Percentiles rank a stretch among this genome's conserved stretches.
Evolutionary conservation across 92 coral and sea anemone genomes (phyloP).

Genomic region (Metridium senile): DNA sequence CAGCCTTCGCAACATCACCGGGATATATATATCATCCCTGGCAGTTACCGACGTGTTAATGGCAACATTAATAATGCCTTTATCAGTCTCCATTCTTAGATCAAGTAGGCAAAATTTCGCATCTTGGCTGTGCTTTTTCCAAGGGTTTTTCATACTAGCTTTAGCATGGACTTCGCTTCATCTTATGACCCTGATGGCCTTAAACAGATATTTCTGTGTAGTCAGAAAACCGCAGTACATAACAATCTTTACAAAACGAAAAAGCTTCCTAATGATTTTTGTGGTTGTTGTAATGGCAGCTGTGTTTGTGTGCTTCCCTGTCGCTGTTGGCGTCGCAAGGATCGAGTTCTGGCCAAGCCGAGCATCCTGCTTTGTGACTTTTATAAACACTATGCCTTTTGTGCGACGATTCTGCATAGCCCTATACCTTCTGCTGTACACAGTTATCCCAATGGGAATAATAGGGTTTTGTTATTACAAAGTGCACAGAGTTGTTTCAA

Average conservation of each 20-base stretch:
- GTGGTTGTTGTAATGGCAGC: conserved; percentile 35
- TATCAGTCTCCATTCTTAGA: conserved; percentile 13
- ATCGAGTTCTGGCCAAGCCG: conserved; percentile 50
- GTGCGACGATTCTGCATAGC: conserved; percentile 37
- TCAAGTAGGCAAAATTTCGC: conserved; percentile 25
- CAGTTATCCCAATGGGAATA: conserved; percentile 33
- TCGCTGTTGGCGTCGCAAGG: conserved; percentile 36
- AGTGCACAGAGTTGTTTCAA: conserved; percentile 41
- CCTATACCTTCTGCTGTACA: conserved; percentile 39
- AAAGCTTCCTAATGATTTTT: conserved; percentile 27
- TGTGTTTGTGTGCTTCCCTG: conserved; percentile 34
- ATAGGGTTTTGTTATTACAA: conserved; percentile 45
- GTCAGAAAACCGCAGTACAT: conserved; percentile 33
- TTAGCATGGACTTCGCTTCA: conserved; percentile 60
- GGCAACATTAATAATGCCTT: conserved; percentile 37
- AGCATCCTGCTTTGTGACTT: conserved; percentile 43
- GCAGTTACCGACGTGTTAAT: conserved; percentile 57
- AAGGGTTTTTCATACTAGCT: conserved; percentile 41
- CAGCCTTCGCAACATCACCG: conserved; percentile 51
- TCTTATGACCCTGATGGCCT: conserved; percentile 55
- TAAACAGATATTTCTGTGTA: conserved; percentile 60
- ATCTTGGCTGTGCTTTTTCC: conserved; percentile 42
- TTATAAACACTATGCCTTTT: conserved; percentile 2
- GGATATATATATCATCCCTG: conserved; percentile 48
- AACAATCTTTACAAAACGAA: conserved; percentile 35